Base-by-base conservation (phyloP, 2,113 vertebrate species). In the Pterocles burchelli region DNA sequence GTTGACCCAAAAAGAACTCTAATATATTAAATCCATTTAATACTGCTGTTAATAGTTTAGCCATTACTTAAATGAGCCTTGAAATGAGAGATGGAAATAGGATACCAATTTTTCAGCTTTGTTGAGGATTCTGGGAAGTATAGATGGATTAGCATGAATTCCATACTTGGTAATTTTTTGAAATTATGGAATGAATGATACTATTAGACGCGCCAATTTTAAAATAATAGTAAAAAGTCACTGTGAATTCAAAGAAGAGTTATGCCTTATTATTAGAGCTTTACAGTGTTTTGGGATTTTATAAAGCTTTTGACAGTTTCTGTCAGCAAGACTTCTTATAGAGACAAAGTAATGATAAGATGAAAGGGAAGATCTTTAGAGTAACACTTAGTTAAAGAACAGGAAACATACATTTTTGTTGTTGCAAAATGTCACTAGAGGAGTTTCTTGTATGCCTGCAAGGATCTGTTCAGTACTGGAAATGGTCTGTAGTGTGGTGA, bases 271-370 rank as follows among this genome's bases (percentile, higher is more conserved):
- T 89, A 10, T 73, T 92, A 92, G 67, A 86, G 49, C 26, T 71
- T 88, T 85, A 54, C 61, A 71, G 52, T 62, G n/a, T 83, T 67
- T 29, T 79, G 88, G 26, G 26, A 55, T 88, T 96, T 96, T 68
- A 48, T 68, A 76, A 85, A 90, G 58, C 86, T 96, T 95, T 95
- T 93, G 93, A 76, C 91, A 93, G 75, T 20, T 90, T 93, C 79
- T 93, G 67, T 95, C 79, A 96, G 71, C 54, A 72, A 88, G 58
- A 72, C 33, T 94, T 86, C 45, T 74, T 91, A 41, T 1, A 85
- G 59, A 79, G 58, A 75, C 54, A 85, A 73, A 94, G 70, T 36
- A 74, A 55, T 67, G 34, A 26, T 85, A 85, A 75, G 65, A 63
- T 85, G 73, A 85, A 89, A 85, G 68, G 41, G 61, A 75, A 78